These are phyloP conservation scores for Eulemur macaco DNA, from an alignment of 2,113 vertebrate species.

Conservation along the genomic window DNA sequence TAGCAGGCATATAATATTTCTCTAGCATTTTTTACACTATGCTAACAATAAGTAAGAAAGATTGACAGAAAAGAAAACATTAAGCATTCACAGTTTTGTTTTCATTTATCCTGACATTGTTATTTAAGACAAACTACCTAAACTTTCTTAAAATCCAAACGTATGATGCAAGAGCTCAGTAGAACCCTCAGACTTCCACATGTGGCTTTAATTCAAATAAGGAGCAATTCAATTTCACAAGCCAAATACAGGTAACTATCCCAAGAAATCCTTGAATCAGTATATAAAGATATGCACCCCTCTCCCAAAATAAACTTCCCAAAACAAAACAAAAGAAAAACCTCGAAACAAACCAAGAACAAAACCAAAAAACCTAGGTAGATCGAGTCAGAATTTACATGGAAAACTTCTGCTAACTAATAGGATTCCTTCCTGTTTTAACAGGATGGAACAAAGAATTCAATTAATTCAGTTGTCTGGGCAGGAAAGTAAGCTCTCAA, in stretches of 20 bases:
- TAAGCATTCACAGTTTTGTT: conserved; percentile 51
- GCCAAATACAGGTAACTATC: conserved; percentile 28
- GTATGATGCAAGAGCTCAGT: not conserved
- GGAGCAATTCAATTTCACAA: conserved; percentile 54
- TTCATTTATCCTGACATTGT: conserved; percentile 23
- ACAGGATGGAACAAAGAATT: not conserved
- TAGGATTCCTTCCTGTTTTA: not conserved
- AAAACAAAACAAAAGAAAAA: not conserved
- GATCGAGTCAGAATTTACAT: not conserved
- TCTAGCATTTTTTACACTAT: not conserved
- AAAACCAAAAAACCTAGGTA: not conserved
- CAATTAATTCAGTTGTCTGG: not conserved
- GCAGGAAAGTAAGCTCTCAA: not conserved
- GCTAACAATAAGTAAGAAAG: conserved; percentile 4
- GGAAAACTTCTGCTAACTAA: not conserved
- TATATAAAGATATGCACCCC: not conserved
- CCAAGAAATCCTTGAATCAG: not conserved
- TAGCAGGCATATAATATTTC: conserved; percentile 12
- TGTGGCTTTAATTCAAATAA: conserved; percentile 57
- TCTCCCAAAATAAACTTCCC: not conserved
- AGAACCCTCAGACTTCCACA: not conserved
- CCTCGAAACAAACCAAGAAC: not conserved
- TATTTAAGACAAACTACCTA: conserved; percentile 53
- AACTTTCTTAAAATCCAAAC: conserved; percentile 47
- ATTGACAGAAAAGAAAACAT: conserved; percentile 41